Evolutionary conservation across 2,888 invertebrate species (phyloP).

Genomic region (Pterostichus madidus): DNA sequence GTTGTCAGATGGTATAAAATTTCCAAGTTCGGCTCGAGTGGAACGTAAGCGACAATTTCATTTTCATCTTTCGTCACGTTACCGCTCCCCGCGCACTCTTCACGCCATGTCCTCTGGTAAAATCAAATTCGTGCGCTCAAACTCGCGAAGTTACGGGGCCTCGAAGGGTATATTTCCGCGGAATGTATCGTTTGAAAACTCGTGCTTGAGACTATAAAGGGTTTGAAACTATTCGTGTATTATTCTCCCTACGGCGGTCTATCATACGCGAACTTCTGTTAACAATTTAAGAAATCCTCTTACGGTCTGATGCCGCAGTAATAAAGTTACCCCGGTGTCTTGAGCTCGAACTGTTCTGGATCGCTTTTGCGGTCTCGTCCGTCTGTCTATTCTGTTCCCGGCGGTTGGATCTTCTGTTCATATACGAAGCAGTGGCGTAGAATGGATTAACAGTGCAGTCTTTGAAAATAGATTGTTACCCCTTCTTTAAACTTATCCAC

Average conservation of each 20-base stretch:
- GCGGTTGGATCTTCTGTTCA: background rate
- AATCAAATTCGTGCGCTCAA: background rate
- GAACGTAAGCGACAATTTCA: slow-evolving; percentile 37
- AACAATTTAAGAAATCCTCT: slow-evolving; percentile 67
- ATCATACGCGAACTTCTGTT: slow-evolving; percentile 67
- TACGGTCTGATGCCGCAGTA: slow-evolving; percentile 62
- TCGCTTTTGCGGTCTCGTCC: slow-evolving; percentile 39
- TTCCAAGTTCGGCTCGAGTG: background rate
- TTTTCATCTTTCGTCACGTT: slow-evolving; percentile 21
- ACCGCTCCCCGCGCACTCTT: no score
- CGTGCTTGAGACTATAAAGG: slow-evolving; percentile 62
- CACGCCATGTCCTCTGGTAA: background rate
- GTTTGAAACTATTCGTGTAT: slow-evolving; percentile 66
- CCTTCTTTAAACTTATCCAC: no score
- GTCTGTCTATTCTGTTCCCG: slow-evolving; percentile 26
- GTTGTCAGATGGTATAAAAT: background rate
- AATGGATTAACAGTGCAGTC: no score
- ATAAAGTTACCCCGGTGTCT: slow-evolving; percentile 63
- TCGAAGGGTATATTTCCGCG: slow-evolving; percentile 55
- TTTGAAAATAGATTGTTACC: no score
- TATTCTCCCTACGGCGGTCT: slow-evolving; percentile 62
- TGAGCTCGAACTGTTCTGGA: slow-evolving; percentile 22
- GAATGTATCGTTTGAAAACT: slow-evolving; percentile 66
- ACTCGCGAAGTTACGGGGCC: slow-evolving; percentile 14
- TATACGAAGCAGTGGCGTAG: background rate